phyloP scores from a whole-genome alignment of 2,113 vertebrate species.

The Chlorodrepanis virens region DNA sequence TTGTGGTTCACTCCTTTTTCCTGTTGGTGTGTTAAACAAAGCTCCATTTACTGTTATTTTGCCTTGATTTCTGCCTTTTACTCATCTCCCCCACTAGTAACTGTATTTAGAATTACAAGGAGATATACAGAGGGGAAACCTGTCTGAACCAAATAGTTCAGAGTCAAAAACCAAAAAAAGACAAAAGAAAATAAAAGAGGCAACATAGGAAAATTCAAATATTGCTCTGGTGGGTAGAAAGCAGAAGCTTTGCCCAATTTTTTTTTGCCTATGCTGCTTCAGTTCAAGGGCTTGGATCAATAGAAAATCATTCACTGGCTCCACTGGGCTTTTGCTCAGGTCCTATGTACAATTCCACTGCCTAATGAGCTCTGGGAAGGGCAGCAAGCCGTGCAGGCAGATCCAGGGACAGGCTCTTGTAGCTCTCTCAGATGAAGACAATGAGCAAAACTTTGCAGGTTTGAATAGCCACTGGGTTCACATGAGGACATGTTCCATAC shows the following conservation, averaged over 20 bases:
- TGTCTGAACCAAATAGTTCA: neutral
- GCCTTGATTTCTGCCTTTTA: neutral
- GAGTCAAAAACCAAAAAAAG: neutral
- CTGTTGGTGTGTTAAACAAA: neutral
- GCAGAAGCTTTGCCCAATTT: neutral
- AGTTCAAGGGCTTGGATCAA: constrained; percentile 39
- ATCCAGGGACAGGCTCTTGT: neutral
- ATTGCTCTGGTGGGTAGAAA: neutral
- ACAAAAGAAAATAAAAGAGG: neutral
- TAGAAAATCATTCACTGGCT: constrained; percentile 12
- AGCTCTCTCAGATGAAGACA: neutral
- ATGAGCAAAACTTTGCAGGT: constrained; percentile 1
- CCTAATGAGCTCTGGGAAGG: constrained; percentile 47
- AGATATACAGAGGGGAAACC: neutral
- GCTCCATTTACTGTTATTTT: neutral
- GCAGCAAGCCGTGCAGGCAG: neutral
- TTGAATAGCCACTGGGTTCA: constrained; percentile 6
- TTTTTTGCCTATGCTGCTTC: neutral
- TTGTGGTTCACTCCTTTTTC: neutral
- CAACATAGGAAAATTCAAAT: neutral
- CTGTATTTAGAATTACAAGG: neutral
- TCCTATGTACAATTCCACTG: neutral
- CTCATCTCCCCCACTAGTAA: neutral
- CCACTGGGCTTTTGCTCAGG: neutral
- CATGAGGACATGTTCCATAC: neutral